phyloP scores from a whole-genome alignment of 2,888 invertebrate species.

The Eristalis intricaria region DNA sequence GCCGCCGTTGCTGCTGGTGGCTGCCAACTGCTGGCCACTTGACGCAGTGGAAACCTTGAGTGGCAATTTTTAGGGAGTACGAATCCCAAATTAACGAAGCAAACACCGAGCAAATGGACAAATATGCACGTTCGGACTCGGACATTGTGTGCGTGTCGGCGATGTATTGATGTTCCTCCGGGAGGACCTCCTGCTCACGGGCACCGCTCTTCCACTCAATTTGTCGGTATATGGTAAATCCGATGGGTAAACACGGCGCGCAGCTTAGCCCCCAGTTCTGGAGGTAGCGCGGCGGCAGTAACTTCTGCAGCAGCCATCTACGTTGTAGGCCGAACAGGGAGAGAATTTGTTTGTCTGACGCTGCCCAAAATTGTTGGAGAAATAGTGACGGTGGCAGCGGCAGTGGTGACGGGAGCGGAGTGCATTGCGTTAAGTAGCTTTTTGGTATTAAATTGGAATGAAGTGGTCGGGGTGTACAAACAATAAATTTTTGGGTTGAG shows the following conservation, averaged over 20 bases:
- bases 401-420: neutral
- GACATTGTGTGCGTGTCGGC: conserved; percentile 42
- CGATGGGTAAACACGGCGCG: conserved; percentile 51
- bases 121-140: conserved; percentile 58
- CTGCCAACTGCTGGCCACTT: conserved; percentile 29
- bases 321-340: conserved; percentile 66
- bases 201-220: conserved; percentile 62
- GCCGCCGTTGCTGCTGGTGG: conserved; percentile 13
- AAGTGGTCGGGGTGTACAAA: conserved; percentile 63
- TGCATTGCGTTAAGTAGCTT: conserved; percentile 58
- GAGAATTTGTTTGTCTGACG: conserved; percentile 58
- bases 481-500: conserved; percentile 66
- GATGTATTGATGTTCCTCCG: conserved; percentile 50
- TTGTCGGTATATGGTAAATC: conserved; percentile 72
- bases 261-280: neutral
- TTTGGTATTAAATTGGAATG: conserved; percentile 68
- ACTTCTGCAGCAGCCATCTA: conserved; percentile 71
- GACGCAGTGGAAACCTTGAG: conserved; percentile 63
- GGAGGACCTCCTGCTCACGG: conserved; percentile 26
- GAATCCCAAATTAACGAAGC: conserved; percentile 69
- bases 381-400: neutral
- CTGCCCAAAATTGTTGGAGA: conserved; percentile 28
- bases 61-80: conserved; percentile 70
- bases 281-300: conserved; percentile 26
- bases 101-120: conserved; percentile 67